Percentiles rank a stretch among this genome's conserved stretches.
Evolutionary conservation across 2,888 invertebrate species (phyloP).

Genomic region (Eledone cirrhosa): DNA sequence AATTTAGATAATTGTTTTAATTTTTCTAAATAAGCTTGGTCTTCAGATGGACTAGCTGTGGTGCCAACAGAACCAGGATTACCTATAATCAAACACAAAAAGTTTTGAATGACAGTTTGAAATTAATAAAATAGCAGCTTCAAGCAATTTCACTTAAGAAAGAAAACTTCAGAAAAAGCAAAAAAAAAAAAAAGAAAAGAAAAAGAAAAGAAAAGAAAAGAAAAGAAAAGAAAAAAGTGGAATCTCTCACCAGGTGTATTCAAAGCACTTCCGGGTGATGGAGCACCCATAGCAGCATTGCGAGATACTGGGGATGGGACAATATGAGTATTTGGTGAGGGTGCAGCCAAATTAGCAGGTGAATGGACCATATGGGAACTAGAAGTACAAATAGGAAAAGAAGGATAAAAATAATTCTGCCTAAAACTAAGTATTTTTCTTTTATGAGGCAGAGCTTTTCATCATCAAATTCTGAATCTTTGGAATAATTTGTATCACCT

Average conservation of each 20-base stretch:
- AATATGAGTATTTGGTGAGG: conserved; percentile 46
- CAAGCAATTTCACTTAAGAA: too few relatives aligned
- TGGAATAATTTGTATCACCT: too few relatives aligned
- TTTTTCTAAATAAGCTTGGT: conserved; percentile 91
- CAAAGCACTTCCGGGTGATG: conserved; percentile 52
- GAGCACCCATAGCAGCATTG: conserved; percentile 42
- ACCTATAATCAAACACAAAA: conserved; percentile 34
- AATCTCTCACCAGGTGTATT: conserved; percentile 56
- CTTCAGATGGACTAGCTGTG: conserved; percentile 71
- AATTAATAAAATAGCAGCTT: too few relatives aligned
- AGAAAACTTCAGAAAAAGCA: too few relatives aligned
- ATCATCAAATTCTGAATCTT: too few relatives aligned
- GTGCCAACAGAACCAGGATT: conserved; percentile 51
- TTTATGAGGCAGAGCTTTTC: too few relatives aligned
- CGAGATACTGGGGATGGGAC: conserved; percentile 49
- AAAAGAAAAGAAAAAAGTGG: not conserved
- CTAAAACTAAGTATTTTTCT: too few relatives aligned
- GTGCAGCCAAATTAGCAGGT: conserved; percentile 51
- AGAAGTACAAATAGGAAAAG: not conserved
- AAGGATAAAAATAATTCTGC: too few relatives aligned
- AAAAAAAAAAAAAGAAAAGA: too few relatives aligned
- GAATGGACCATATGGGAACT: conserved; percentile 46
- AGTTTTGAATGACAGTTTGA: too few relatives aligned
- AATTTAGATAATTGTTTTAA: conserved; percentile 91
- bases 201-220: too few relatives aligned